phyloP scores from a whole-genome alignment of 2,888 invertebrate species.

The Pherbina coryleti region DNA sequence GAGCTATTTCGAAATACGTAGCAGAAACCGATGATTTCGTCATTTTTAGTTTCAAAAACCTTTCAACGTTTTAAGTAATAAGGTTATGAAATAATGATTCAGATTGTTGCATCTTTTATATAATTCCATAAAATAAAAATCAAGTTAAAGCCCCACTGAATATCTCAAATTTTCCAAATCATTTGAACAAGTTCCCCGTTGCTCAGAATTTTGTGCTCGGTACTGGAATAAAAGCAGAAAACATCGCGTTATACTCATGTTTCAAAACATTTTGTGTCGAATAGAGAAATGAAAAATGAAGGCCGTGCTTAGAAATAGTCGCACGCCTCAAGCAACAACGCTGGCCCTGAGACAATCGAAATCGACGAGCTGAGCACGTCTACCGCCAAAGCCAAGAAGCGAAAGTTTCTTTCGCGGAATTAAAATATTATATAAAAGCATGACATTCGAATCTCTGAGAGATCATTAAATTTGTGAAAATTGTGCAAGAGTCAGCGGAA shows the following conservation, averaged over 20 bases:
- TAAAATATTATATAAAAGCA: conserved; percentile 6
- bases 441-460: not conserved
- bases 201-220: no score
- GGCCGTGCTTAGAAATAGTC: not conserved
- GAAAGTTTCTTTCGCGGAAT: not conserved
- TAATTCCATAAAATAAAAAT: no score
- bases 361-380: conserved; percentile 15
- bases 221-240: not conserved
- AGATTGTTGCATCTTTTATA: no score
- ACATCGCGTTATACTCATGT: not conserved
- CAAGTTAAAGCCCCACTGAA: no score
- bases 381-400: not conserved
- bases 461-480: conserved; percentile 3
- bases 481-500: not conserved
- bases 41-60: no score
- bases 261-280: not conserved
- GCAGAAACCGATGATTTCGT: no score
- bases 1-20: no score
- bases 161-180: no score
- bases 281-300: not conserved
- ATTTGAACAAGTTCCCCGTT: no score
- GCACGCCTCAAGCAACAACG: not conserved
- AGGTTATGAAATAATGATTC: no score
- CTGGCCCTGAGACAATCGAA: conserved; percentile 6
- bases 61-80: no score